phyloP scores from a whole-genome alignment of 2,797 vertebrate species.

The Rallus crepitans region DNA sequence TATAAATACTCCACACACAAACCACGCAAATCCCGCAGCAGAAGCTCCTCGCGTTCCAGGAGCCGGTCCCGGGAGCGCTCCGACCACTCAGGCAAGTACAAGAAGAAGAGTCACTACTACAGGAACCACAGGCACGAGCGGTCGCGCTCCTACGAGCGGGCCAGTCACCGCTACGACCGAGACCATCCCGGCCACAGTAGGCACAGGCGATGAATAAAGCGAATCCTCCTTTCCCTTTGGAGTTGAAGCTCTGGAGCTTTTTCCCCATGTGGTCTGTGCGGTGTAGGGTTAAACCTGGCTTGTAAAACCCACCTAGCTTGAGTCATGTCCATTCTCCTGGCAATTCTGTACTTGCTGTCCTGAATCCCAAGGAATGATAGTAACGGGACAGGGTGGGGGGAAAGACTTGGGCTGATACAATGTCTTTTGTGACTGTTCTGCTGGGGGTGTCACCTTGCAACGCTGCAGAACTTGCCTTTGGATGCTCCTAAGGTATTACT shows the following conservation, averaged over 20 bases:
- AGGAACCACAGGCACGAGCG: constrained; percentile 75
- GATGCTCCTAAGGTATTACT: neutral
- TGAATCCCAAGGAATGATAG: neutral
- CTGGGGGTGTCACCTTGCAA: neutral
- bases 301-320: neutral
- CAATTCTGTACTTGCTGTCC: neutral
- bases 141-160: constrained; percentile 78
- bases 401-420: neutral
- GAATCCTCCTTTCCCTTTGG: neutral
- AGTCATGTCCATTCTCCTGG: neutral
- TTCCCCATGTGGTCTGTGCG: neutral
- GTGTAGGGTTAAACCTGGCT: neutral
- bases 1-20: constrained; percentile 74
- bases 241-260: neutral
- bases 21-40: constrained; percentile 47
- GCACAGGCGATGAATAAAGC: constrained; percentile 74
- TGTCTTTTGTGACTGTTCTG: neutral
- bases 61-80: constrained; percentile 79
- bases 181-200: constrained; percentile 80
- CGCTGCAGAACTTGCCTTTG: neutral
- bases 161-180: constrained; percentile 76
- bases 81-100: constrained; percentile 78
- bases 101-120: constrained; percentile 83
- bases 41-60: constrained; percentile 79
- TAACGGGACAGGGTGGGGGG: neutral